Base-by-base conservation (phyloP, 64 coral and sea anemone species). In the Orbicella faveolata region DNA sequence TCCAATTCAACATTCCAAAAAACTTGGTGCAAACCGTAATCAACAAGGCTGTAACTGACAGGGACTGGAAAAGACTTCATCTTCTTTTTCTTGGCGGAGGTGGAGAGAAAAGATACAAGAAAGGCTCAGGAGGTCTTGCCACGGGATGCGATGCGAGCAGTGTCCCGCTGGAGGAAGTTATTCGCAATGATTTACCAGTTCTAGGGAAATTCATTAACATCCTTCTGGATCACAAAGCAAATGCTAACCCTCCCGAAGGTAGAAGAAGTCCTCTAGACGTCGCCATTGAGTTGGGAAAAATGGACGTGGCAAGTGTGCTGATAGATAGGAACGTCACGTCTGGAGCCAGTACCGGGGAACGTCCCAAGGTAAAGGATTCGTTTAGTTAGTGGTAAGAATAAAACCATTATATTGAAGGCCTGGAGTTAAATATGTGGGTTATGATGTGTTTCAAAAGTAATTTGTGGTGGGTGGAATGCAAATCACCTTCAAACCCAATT, bases 141-240 rank as follows among this genome's bases (percentile, higher is more conserved):
- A 52, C 19, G n/a, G 89, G 89, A 1, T 91, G 89, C 33, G 89
- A 91, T 61, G 89, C 80, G 13, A 77, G 89, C n/a, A 66, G 3
- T 21, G 89, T 91, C 1, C 89, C 89, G 1, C 33, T 91, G 2
- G 72, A 64, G 52, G 79, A 84, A 48, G 68, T 91, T 18, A 41
- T 65, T 39, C 1, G 52, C 53, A 23, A 54, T 18, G 65, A 63
- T 19, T 63, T 91, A 4, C 53, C 11, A 76, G 48, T 48, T 84
- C 73, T 81, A 1, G 54, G 2, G 3, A 20, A 76, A 0, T 74
- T 91, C 35, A 65, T 91, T 16, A 75, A 30, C 57, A 37, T 83
- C 15, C 34, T 91, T 21, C 18, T 91, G 53, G 41, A 76, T 62
- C 80, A 91, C 59, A 75, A 83, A 33, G 89, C 89, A 2, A 48